Conservation (phyloP, 2,113 vertebrate genomes). For the Sakesphorus luctuosus region DNA sequence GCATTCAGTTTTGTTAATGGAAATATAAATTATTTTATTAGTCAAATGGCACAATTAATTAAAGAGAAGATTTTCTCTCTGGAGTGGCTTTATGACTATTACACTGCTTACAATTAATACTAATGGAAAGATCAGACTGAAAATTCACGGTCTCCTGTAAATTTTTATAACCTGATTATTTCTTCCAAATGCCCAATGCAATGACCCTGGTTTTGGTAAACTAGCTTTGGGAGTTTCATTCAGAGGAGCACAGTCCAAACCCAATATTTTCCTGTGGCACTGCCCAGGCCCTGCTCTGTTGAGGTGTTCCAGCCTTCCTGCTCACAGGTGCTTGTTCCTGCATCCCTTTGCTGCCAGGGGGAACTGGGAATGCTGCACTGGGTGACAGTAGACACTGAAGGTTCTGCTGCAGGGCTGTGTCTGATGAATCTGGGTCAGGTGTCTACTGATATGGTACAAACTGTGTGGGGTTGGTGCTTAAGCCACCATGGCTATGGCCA, state of each 20-base stretch:
- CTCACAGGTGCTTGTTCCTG: not conserved
- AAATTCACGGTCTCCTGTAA: slow-evolving; percentile 10
- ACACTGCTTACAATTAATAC: slow-evolving; percentile 2
- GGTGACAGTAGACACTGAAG: fast-evolving
- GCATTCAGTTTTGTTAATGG: not conserved
- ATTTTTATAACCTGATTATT: not conserved
- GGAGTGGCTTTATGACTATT: not conserved
- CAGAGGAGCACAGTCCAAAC: not conserved
- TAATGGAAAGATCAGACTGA: slow-evolving; percentile 15
- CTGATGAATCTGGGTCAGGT: not conserved
- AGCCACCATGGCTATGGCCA: not conserved
- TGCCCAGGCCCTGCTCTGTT: fast-evolving
- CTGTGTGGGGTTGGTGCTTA: not conserved
- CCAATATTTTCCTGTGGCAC: fast-evolving
- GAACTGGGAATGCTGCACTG: not conserved
- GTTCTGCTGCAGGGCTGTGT: not conserved
- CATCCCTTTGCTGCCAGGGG: fast-evolving
- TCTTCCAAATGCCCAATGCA: not conserved
- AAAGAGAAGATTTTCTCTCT: not conserved
- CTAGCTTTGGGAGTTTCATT: not conserved
- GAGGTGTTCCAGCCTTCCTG: no score
- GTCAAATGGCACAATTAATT: slow-evolving; percentile 35
- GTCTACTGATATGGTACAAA: fast-evolving
- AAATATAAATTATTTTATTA: slow-evolving; percentile 17
- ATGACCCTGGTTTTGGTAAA: not conserved